Conservation (phyloP, 1,140 invertebrate species). For the Apis cerana region DNA sequence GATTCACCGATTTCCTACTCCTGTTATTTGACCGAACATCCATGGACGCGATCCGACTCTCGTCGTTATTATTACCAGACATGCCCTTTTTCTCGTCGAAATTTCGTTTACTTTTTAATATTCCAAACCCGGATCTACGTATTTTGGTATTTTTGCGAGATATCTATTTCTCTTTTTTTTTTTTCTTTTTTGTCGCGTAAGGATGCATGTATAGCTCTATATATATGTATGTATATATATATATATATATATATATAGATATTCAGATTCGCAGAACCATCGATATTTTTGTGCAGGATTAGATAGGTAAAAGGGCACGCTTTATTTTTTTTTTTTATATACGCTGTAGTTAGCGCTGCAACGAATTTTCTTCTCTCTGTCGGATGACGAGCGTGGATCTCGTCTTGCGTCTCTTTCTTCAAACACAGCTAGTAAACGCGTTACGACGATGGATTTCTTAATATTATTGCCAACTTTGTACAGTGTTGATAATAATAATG, state of each 20-base stretch:
- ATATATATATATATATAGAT: neutral
- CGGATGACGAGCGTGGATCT: slow-evolving; percentile 1
- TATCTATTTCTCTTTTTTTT: neutral
- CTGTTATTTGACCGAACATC: slow-evolving; percentile 49
- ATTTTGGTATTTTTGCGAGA: neutral
- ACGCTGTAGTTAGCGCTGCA: neutral
- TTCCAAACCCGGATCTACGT: too few relatives aligned
- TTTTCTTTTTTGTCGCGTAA: slow-evolving; percentile 9
- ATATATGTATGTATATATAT: neutral
- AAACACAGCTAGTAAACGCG: slow-evolving; percentile 55
- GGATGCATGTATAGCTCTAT: neutral
- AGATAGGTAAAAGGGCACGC: slow-evolving; percentile 67
- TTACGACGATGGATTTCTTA: slow-evolving; percentile 70
- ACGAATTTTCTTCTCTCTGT: neutral
- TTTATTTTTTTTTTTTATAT: too few relatives aligned
- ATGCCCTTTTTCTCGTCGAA: neutral
- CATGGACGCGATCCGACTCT: slow-evolving; percentile 22
- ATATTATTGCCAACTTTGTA: slow-evolving; percentile 80
- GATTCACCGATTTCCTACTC: slow-evolving; percentile 24
- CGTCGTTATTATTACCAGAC: neutral
- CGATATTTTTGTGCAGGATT: slow-evolving; percentile 68
- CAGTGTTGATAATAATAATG: slow-evolving; percentile 64
- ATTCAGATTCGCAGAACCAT: slow-evolving; percentile 53
- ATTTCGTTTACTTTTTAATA: neutral
- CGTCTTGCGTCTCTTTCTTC: slow-evolving; percentile 4